Percentiles rank a stretch among this genome's conserved stretches.
Evolutionary conservation across 2,797 vertebrate species (phyloP).

Genomic region (Tenualosa ilisha): DNA sequence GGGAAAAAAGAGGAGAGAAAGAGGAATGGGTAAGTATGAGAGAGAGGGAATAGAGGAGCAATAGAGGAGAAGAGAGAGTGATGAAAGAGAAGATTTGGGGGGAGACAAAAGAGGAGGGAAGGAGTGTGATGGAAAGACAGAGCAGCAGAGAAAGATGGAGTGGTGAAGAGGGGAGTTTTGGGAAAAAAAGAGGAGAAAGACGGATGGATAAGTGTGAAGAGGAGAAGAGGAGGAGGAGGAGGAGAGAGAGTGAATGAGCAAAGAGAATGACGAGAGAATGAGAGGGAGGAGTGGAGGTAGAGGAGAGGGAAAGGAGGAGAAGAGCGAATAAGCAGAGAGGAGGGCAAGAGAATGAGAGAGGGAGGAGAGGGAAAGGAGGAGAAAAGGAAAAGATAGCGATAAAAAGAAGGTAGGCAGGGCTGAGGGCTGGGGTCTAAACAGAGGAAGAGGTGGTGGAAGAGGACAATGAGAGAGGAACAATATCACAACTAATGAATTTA

Average conservation of each 20-base stretch:
- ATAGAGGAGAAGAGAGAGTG: slow-evolving; percentile 18
- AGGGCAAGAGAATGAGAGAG: too few species aligned
- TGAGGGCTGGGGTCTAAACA: too few species aligned
- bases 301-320: not conserved
- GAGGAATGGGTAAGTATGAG: not conserved
- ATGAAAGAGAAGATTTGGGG: not conserved
- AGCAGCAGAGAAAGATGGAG: not conserved
- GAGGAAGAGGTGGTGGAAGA: not conserved
- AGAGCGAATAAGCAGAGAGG: too few species aligned
- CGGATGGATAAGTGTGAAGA: not conserved
- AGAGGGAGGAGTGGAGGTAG: not conserved
- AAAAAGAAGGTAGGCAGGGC: too few species aligned
- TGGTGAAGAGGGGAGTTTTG: not conserved
- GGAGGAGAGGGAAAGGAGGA: not conserved
- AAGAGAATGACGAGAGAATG: not conserved
- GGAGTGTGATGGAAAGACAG: not conserved
- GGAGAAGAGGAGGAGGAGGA: not conserved
- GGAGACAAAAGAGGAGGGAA: not conserved
- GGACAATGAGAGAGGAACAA: slow-evolving; percentile 16
- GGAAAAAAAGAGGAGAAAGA: not conserved
- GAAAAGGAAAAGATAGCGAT: not conserved
- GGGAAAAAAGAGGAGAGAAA: not conserved
- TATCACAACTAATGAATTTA: not conserved
- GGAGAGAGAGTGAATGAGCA: not conserved
- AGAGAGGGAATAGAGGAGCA: too few species aligned